These are phyloP conservation scores for Poecile montanus DNA, from an alignment of 2,797 vertebrate genomes.

Conservation along the genomic window DNA sequence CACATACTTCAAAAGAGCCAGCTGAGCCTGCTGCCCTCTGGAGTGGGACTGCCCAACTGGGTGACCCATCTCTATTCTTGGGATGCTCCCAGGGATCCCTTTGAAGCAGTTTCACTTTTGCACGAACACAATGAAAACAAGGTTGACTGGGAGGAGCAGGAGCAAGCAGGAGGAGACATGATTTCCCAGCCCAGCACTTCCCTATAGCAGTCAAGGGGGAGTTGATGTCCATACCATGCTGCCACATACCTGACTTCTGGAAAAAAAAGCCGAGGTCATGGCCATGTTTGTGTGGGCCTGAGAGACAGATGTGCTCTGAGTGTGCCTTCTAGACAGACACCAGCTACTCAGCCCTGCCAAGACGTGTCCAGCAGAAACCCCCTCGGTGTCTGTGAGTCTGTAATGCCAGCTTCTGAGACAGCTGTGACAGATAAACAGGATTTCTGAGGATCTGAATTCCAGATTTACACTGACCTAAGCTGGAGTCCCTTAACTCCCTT, in stretches of 20 bases:
- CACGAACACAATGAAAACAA: not conserved
- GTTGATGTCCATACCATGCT: rapidly evolving
- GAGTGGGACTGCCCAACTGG: not conserved
- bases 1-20: not conserved
- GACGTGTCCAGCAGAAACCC: slow-evolving; percentile 1
- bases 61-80: not conserved
- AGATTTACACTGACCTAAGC: slow-evolving; percentile 33
- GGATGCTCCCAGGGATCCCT: not conserved
- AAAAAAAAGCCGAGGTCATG: not conserved
- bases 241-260: not conserved
- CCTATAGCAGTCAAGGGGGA: rapidly evolving
- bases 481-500: not conserved
- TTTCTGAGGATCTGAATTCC: slow-evolving; percentile 37
- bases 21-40: not conserved
- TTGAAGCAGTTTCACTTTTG: not conserved
- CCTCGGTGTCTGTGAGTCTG: not conserved
- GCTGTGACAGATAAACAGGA: slow-evolving; percentile 20
- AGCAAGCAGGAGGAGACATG: not conserved
- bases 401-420: not conserved
- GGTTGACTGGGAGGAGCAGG: not conserved
- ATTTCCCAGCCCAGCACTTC: not conserved
- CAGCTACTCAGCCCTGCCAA: not conserved
- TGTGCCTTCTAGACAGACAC: not conserved
- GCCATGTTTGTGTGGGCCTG: not conserved
- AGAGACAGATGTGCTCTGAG: not conserved